Percentiles rank a stretch among this genome's conserved stretches.
phyloP scores from a whole-genome alignment of 2,888 invertebrate genomes.

The Unio delphinus region DNA sequence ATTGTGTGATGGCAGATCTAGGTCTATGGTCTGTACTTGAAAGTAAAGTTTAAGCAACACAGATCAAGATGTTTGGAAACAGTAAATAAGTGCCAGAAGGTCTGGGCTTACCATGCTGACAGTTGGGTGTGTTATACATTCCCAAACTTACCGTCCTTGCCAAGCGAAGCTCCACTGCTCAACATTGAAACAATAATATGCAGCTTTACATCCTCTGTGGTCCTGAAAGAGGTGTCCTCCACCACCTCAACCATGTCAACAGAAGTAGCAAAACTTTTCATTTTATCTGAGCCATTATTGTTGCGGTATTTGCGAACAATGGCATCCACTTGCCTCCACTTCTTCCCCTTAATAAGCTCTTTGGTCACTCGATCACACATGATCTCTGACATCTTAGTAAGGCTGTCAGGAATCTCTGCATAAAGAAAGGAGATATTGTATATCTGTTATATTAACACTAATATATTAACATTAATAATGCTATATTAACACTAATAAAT shows the following conservation, averaged over 20 bases:
- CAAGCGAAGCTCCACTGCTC: conserved; percentile 32
- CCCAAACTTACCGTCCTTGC: conserved; percentile 22
- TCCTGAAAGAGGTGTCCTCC: conserved; percentile 17
- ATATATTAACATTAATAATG: no score
- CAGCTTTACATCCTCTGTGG: conserved; percentile 24
- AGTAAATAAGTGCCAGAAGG: no score
- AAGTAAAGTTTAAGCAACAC: no score
- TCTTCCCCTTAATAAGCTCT: conserved; percentile 28
- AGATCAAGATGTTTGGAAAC: no score
- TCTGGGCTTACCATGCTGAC: no score
- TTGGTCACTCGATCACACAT: conserved; percentile 32
- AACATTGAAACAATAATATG: conserved; percentile 35
- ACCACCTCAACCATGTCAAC: conserved; percentile 33
- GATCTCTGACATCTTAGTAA: conserved; percentile 28
- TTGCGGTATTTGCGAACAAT: conserved; percentile 35
- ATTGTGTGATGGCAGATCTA: no score
- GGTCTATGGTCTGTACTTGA: no score
- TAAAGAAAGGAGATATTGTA: conserved; percentile 2
- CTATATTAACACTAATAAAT: no score
- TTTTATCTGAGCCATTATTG: conserved; percentile 25
- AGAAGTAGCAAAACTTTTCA: conserved; percentile 34
- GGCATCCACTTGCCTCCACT: conserved; percentile 46
- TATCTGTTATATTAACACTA: no score
- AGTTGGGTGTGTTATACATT: no score
- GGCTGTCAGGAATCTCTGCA: conserved; percentile 46